A percentile compares a stretch with the other conserved stretches of the same genome.
These are phyloP conservation scores for Poecilia gillii DNA, from an alignment of 2,797 vertebrate genomes.

Conservation along the genomic window DNA sequence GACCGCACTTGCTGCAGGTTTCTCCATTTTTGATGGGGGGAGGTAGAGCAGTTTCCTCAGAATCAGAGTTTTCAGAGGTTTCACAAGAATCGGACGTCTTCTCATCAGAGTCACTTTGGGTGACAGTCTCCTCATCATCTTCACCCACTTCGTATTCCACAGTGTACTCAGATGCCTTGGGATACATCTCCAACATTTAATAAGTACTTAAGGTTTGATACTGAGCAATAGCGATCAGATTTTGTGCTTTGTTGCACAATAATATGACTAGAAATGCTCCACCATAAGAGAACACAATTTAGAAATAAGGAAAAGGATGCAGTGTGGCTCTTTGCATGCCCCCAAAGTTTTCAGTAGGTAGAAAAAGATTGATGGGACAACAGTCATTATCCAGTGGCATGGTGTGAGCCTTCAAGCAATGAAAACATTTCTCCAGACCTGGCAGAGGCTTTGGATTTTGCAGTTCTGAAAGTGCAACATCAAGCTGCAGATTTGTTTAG, in stretches of 20 bases:
- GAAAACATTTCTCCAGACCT: slow-evolving; percentile 70
- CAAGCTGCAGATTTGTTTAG: slow-evolving; percentile 37
- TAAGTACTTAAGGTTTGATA: slow-evolving; percentile 6
- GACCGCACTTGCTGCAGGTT: slow-evolving; percentile 54
- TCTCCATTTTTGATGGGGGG: not conserved
- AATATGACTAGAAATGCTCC: not conserved
- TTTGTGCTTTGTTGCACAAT: slow-evolving; percentile 10
- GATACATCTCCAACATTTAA: slow-evolving; percentile 19
- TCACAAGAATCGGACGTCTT: slow-evolving; percentile 39
- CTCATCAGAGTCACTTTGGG: slow-evolving; percentile 17
- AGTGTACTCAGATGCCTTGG: slow-evolving; percentile 8
- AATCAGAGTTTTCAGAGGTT: slow-evolving; percentile 9
- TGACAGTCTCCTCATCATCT: slow-evolving; percentile 17
- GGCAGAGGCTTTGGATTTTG: slow-evolving; percentile 53
- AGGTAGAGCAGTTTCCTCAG: not conserved
- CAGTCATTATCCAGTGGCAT: slow-evolving; percentile 66
- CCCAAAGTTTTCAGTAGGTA: slow-evolving; percentile 70
- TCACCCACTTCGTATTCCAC: slow-evolving; percentile 45
- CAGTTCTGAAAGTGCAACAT: slow-evolving; percentile 65
- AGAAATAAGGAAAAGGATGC: not conserved
- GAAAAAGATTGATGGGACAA: slow-evolving; percentile 51
- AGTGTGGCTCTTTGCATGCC: slow-evolving; percentile 50
- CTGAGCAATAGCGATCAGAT: accelerated
- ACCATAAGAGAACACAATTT: not conserved
- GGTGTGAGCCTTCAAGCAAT: slow-evolving; percentile 57